A percentile compares a stretch with the other conserved stretches of the same genome.
Evolutionary conservation across 1,140 invertebrate genomes (phyloP).

Genomic region (Calliphora vicina): DNA sequence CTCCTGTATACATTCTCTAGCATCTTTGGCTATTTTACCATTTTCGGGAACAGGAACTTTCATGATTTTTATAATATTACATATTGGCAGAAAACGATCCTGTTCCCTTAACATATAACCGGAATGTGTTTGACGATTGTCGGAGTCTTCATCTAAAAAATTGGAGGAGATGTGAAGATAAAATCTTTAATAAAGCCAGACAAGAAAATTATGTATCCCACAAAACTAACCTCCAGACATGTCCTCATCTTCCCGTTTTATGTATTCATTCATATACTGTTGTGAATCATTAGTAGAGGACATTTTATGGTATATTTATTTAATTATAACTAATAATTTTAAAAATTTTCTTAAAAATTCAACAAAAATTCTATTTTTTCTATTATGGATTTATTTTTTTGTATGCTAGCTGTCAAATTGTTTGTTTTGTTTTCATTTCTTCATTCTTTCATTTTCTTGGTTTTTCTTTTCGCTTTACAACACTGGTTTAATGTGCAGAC

Average conservation of each 20-base stretch:
- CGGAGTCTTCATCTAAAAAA: constrained; percentile 48
- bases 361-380: not conserved
- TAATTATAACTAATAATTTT: too few relatives aligned
- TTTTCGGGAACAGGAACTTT: constrained; percentile 95
- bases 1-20: constrained; percentile 98
- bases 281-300: constrained; percentile 59
- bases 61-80: constrained; percentile 99
- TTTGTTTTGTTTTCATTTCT: constrained; percentile 5
- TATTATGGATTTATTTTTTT: too few relatives aligned
- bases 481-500: not conserved
- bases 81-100: constrained; percentile 96
- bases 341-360: not conserved
- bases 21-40: constrained; percentile 99
- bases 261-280: constrained; percentile 51
- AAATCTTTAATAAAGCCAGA: too few relatives aligned
- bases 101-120: constrained; percentile 76
- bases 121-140: constrained; percentile 50
- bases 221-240: constrained; percentile 46
- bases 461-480: not conserved
- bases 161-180: not conserved
- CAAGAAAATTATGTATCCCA: not conserved
- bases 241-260: constrained; percentile 54
- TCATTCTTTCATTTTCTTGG: not conserved
- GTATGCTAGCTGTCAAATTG: not conserved
- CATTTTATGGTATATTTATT: constrained; percentile 41